Base-by-base conservation (phyloP, 2,113 vertebrate species). In the Hippocampus guttulatus region DNA sequence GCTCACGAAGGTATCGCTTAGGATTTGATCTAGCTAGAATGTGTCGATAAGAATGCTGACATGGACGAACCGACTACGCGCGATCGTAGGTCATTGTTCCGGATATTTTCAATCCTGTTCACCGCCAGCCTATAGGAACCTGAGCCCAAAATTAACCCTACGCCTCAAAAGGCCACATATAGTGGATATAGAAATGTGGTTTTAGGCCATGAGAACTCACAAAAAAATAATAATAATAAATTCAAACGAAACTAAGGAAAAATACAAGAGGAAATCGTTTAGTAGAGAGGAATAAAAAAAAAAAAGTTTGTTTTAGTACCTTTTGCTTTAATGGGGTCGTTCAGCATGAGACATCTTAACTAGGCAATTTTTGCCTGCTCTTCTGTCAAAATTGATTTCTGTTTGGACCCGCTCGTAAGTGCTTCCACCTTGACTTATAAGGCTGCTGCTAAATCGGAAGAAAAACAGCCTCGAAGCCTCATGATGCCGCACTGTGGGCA, bases 1-100 rank as follows among this genome's bases (percentile, higher is more conserved):
- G 75, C 81, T 87, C 76, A 85, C 90, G 85, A 88, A 21, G 67
- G 82, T 70, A 86, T 80, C 82, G 45, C 62, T 30, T 88, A 88
- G 86, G 77, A 82, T 71, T 69, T 80, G 79, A 87, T 64, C 74
- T 81, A 80, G 68, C 30, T 81, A 85, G 80, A 74, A 62, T 57
- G 69, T 79, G 67, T 86, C 60, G 33, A 67, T 80, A 74, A 66
- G 74, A 73, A 82, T 78, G 76, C 75, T 81, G 65, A 81, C 61
- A 70, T 74, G 75, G 76, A 78, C 52, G 78, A 61, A 45, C 76
- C 76, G 8, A 16, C 23, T 5, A 60, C 14, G 14, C 25, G 25
- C 30, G 57, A 60, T 60, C 57, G 2, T 33, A 60, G 15, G 14
- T 60, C 6, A 16, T 18, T 20, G 25, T 61, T 25, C 57, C 23